phyloP scores from a whole-genome alignment of 2,888 invertebrate species.

The Pharmacophagus antenor region DNA sequence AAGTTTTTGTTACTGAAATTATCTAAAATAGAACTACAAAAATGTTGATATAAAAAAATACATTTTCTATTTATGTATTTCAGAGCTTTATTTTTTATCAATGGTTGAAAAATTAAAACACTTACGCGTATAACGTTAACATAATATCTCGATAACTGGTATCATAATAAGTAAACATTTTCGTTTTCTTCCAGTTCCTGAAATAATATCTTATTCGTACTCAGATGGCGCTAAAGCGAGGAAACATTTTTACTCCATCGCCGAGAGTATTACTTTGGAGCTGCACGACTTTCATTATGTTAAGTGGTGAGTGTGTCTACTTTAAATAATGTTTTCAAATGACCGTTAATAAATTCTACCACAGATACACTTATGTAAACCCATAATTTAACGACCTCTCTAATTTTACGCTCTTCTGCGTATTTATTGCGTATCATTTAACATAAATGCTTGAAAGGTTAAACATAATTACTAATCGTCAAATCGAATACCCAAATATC shows the following conservation, averaged over 20 bases:
- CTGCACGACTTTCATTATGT: conserved; percentile 57
- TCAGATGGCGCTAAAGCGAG: conserved; percentile 50
- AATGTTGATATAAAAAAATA: no score
- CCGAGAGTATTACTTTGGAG: conserved; percentile 45
- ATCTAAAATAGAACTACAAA: no score
- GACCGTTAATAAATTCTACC: conserved; percentile 19
- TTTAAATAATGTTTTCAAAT: conserved; percentile 28
- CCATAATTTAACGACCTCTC: background rate
- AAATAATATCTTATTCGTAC: conserved; percentile 39
- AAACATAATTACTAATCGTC: no score
- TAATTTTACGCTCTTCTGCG: background rate
- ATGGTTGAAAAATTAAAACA: no score
- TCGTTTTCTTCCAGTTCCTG: background rate
- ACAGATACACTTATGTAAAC: background rate
- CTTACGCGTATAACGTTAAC: background rate
- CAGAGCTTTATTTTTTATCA: no score
- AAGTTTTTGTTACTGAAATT: no score
- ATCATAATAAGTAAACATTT: background rate
- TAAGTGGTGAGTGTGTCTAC: conserved; percentile 63
- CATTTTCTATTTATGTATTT: no score
- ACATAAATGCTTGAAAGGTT: no score
- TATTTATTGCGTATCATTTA: background rate
- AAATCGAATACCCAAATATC: no score
- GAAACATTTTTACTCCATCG: conserved; percentile 44
- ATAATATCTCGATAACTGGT: background rate